These are phyloP conservation scores for Bubo bubo DNA, from an alignment of 2,113 vertebrate genomes.

Conservation along the genomic window DNA sequence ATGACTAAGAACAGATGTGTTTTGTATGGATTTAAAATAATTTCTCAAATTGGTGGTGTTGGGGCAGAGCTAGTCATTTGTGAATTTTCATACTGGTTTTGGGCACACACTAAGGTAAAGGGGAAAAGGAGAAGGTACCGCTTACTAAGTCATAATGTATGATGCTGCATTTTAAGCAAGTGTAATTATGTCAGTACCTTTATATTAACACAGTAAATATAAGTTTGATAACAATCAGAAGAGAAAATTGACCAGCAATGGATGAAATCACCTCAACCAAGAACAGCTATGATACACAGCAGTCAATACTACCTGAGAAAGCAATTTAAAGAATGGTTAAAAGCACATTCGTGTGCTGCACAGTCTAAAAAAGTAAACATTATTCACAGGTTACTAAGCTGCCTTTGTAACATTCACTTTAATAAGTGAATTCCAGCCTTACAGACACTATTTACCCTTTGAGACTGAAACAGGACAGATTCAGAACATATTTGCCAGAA, in stretches of 20 bases:
- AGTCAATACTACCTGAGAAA: neutral
- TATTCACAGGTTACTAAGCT: neutral
- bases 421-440: neutral
- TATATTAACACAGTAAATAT: neutral
- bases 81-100: neutral
- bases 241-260: neutral
- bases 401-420: neutral
- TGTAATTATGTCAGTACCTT: neutral
- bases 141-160: neutral
- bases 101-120: neutral
- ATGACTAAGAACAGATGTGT: neutral
- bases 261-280: neutral
- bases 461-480: neutral
- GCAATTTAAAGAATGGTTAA: neutral
- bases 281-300: neutral
- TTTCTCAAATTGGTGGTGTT: neutral
- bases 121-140: neutral
- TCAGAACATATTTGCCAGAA: neutral
- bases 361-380: neutral
- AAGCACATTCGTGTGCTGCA: neutral
- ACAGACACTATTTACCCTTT: neutral
- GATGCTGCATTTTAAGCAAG: neutral
- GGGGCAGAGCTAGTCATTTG: neutral
- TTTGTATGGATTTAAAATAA: neutral
- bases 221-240: neutral